Percentiles rank a stretch among this genome's conserved stretches.
These are phyloP conservation scores for Apeira syringaria DNA, from an alignment of 2,888 invertebrate species.

Conservation along the genomic window DNA sequence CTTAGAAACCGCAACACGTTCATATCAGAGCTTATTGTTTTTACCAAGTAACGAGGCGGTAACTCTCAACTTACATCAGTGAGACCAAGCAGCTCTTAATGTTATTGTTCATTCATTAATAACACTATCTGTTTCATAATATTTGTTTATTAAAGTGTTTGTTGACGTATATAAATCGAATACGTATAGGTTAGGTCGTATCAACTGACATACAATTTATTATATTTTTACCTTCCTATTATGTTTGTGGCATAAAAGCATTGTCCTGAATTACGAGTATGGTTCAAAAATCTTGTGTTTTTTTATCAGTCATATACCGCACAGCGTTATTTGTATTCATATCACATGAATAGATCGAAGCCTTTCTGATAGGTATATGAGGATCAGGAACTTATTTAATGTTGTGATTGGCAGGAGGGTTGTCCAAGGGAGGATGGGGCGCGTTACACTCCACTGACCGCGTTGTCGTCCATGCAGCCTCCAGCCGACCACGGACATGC, in stretches of 20 bases:
- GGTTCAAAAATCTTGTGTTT: too few relatives aligned
- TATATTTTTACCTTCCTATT: too few relatives aligned
- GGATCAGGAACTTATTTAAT: not conserved
- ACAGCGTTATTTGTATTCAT: too few relatives aligned
- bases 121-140: slow-evolving; percentile 5
- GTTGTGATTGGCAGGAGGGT: slow-evolving; percentile 57
- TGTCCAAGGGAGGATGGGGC: slow-evolving; percentile 69
- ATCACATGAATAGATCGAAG: too few relatives aligned
- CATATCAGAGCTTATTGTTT: slow-evolving; percentile 30
- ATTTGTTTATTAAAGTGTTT: slow-evolving; percentile 4
- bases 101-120: slow-evolving; percentile 20
- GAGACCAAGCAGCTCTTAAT: slow-evolving; percentile 25
- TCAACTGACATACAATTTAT: too few relatives aligned
- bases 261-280: too few relatives aligned
- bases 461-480: slow-evolving; percentile 94
- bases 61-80: slow-evolving; percentile 27
- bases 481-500: slow-evolving; percentile 78
- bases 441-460: slow-evolving; percentile 92
- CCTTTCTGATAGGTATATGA: not conserved
- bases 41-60: slow-evolving; percentile 19
- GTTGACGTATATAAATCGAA: not conserved
- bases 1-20: slow-evolving; percentile 26
- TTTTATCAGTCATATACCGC: too few relatives aligned
- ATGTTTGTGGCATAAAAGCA: too few relatives aligned
- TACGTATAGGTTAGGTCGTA: too few relatives aligned